Percentiles rank a stretch among this genome's conserved stretches.
Conservation (phyloP, 2,113 vertebrate species). For the Ailurus styani region DNA sequence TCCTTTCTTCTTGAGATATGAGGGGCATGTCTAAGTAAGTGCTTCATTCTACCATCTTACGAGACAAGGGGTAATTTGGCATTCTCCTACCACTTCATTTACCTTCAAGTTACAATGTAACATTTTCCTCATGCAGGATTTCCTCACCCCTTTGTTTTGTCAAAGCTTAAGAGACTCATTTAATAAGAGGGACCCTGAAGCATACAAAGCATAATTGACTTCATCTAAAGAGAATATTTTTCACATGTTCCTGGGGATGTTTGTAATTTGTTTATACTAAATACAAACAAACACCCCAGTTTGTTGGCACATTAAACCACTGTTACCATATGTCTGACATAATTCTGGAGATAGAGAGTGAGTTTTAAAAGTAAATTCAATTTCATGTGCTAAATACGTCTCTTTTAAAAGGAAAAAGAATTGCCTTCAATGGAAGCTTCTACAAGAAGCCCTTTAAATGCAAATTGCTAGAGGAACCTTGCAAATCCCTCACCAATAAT, state of each 20-base stretch:
- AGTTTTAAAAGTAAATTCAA: conserved; percentile 48
- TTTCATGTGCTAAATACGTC: conserved; percentile 18
- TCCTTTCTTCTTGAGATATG: neutral
- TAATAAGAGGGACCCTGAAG: conserved; percentile 4
- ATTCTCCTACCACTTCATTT: neutral
- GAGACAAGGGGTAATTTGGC: neutral
- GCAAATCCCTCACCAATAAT: neutral
- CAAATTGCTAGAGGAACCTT: conserved; percentile 24
- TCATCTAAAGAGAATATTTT: conserved; percentile 34
- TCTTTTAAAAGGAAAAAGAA: conserved; percentile 29
- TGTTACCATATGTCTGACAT: conserved; percentile 45
- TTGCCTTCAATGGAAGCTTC: neutral
- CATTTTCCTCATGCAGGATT: neutral
- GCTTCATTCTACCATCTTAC: neutral
- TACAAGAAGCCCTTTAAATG: neutral
- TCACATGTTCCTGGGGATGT: conserved; percentile 16
- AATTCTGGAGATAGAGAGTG: conserved; percentile 36
- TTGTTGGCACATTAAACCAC: conserved; percentile 51
- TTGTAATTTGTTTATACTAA: conserved; percentile 43
- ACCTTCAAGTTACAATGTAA: neutral
- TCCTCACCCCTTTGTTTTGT: neutral
- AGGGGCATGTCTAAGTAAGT: neutral
- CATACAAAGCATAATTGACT: conserved; percentile 3
- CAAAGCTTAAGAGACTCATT: neutral
- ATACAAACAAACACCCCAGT: conserved; percentile 40